These are phyloP conservation scores for Maconellicoccus hirsutus DNA, from an alignment of 1,140 invertebrate species.

Conservation along the genomic window DNA sequence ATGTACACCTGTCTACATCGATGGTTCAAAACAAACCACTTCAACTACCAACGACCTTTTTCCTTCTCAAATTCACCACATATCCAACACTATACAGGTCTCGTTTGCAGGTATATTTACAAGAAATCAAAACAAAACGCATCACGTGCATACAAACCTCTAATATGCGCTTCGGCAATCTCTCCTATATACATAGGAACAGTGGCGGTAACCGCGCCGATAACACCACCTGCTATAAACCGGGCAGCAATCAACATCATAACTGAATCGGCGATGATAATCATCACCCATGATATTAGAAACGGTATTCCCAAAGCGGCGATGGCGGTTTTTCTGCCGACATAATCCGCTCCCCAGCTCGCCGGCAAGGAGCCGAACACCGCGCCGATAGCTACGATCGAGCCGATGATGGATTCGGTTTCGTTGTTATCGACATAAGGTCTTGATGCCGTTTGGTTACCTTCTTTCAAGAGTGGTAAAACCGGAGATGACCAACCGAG, in stretches of 20 bases:
- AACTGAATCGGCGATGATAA: conserved; percentile 48
- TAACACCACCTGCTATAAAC: conserved; percentile 50
- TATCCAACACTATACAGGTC: too few relatives aligned
- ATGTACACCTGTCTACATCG: too few relatives aligned
- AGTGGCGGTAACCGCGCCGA: conserved; percentile 34
- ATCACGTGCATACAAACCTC: conserved; percentile 44
- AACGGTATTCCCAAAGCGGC: conserved; percentile 28
- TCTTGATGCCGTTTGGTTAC: conserved; percentile 34
- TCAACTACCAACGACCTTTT: too few relatives aligned
- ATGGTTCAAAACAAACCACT: too few relatives aligned
- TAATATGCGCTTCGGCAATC: conserved; percentile 32
- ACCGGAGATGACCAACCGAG: conserved; percentile 69
- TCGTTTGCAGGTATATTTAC: too few relatives aligned
- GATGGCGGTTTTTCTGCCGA: conserved; percentile 44
- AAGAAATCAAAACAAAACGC: too few relatives aligned
- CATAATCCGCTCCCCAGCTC: conserved; percentile 46
- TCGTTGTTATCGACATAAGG: background rate
- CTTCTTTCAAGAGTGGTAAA: conserved; percentile 40
- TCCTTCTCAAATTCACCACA: too few relatives aligned
- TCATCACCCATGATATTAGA: conserved; percentile 48
- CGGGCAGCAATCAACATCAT: conserved; percentile 55
- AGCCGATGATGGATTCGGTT: conserved; percentile 49
- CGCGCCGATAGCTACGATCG: conserved; percentile 59
- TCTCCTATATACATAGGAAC: conserved; percentile 31
- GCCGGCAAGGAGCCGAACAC: conserved; percentile 45